Percentiles rank a stretch among this genome's conserved stretches.
phyloP scores from a whole-genome alignment of 2,888 invertebrate genomes.

The Platycnemis pennipes region DNA sequence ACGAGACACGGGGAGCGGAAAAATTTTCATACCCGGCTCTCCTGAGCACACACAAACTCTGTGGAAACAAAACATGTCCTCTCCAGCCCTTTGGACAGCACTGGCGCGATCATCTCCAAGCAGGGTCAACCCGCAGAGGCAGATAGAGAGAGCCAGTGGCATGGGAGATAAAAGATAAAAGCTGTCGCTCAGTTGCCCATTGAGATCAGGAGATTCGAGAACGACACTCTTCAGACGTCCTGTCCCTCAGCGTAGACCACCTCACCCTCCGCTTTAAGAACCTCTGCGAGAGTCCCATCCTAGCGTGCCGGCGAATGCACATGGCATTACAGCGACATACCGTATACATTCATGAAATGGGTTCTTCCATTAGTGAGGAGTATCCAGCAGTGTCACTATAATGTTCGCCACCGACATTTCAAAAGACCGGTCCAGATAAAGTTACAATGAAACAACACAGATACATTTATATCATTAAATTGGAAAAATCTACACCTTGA shows the following conservation, averaged over 20 bases:
- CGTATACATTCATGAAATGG: background rate
- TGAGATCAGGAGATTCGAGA: background rate
- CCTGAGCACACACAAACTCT: background rate
- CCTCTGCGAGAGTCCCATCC: background rate
- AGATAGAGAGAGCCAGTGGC: background rate
- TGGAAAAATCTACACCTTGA: too few relatives aligned
- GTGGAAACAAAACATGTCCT: slow-evolving; percentile 5
- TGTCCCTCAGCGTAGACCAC: background rate
- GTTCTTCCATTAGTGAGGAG: too few relatives aligned
- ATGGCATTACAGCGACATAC: background rate
- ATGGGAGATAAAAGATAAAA: background rate
- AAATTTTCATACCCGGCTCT: background rate
- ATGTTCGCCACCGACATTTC: too few relatives aligned
- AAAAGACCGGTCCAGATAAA: too few relatives aligned
- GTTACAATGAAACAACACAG: too few relatives aligned
- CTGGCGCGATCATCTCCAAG: background rate
- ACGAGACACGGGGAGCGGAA: background rate
- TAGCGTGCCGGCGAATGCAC: background rate
- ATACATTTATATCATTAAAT: too few relatives aligned
- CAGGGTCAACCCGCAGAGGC: background rate
- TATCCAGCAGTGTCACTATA: too few relatives aligned
- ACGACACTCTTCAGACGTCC: background rate
- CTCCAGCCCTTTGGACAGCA: background rate
- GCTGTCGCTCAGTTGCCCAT: background rate
- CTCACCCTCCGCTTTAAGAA: background rate